These are phyloP conservation scores for Oxyruncus cristatus DNA, from an alignment of 2,113 vertebrate genomes.

Conservation along the genomic window DNA sequence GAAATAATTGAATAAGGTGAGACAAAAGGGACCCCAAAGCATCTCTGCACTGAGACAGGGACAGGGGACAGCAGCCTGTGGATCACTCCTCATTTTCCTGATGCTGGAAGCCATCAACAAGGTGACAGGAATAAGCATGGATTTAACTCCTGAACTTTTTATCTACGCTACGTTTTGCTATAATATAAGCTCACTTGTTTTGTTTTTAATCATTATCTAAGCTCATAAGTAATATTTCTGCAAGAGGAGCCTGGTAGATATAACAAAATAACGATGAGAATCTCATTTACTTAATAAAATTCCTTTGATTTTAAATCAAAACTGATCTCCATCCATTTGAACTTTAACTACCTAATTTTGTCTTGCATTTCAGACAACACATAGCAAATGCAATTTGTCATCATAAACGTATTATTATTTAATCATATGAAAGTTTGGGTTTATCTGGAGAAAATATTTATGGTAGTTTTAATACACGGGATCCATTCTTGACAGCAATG, in stretches of 20 bases:
- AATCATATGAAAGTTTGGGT: conserved; percentile 84
- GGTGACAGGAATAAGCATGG: not conserved
- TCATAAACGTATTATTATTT: conserved; percentile 80
- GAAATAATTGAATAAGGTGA: not conserved
- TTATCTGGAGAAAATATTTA: conserved; percentile 89
- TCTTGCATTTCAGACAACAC: conserved; percentile 73
- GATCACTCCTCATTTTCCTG: not conserved
- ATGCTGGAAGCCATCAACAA: rapidly evolving
- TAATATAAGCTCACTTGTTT: not conserved
- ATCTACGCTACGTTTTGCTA: not conserved
- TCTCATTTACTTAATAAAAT: conserved; percentile 78
- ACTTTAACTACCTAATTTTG: conserved; percentile 75
- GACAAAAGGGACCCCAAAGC: not conserved
- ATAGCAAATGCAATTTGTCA: conserved; percentile 85
- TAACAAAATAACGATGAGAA: conserved; percentile 67
- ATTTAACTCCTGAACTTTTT: not conserved
- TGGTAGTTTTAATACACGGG: conserved; percentile 89
- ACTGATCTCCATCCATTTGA: conserved; percentile 76
- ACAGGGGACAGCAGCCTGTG: not conserved
- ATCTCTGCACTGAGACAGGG: not conserved
- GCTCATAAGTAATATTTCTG: conserved; percentile 56
- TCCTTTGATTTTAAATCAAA: conserved; percentile 75
- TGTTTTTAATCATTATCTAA: not conserved
- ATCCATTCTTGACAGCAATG: conserved; percentile 80
- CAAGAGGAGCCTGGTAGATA: conserved; percentile 66